Evolutionary conservation across 2,113 vertebrate genomes (phyloP).

Genomic region (Eolophus roseicapilla): DNA sequence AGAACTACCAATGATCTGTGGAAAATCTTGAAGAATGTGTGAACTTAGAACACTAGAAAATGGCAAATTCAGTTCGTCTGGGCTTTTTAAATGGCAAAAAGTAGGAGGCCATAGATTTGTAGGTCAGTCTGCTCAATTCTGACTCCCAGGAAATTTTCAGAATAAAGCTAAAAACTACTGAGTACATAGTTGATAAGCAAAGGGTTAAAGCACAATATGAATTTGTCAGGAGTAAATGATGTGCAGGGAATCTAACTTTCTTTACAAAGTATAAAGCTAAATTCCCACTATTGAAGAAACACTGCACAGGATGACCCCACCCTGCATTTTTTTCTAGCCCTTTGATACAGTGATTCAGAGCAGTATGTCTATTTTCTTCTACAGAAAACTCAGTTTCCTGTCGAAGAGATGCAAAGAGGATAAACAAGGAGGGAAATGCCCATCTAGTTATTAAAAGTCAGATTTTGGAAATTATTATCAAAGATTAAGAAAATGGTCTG

Average conservation of each 20-base stretch:
- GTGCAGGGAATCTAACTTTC: neutral
- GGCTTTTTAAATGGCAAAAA: neutral
- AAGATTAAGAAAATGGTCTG: neutral
- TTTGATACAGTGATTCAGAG: neutral
- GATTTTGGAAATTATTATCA: neutral
- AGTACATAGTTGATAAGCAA: neutral
- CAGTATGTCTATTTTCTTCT: neutral
- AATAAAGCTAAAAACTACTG: neutral
- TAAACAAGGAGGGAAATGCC: neutral
- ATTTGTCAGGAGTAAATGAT: neutral
- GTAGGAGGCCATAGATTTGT: neutral
- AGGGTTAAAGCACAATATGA: neutral
- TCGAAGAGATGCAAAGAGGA: neutral
- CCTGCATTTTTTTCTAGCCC: neutral
- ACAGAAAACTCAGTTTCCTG: neutral
- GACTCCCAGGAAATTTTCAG: neutral
- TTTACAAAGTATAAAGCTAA: neutral
- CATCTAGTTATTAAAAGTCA: neutral
- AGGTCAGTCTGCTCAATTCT: neutral
- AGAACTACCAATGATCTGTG: neutral
- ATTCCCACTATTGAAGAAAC: neutral
- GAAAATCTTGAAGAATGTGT: neutral
- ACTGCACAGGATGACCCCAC: neutral
- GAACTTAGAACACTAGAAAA: neutral
- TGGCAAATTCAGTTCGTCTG: neutral